Conservation (phyloP, 2,797 vertebrate genomes). For the Loris lydekkerianus region DNA sequence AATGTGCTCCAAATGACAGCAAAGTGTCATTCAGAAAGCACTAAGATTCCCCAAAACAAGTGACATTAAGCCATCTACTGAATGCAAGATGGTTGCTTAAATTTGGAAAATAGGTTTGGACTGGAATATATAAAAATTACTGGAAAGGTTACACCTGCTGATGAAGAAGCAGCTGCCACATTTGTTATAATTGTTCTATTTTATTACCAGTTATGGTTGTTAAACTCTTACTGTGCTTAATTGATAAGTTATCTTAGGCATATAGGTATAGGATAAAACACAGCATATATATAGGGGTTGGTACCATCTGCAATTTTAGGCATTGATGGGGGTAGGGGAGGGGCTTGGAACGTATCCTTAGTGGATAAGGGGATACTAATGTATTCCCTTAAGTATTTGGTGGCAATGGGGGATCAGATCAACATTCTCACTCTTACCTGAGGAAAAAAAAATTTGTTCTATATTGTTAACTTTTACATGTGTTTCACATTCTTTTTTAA, state of each 20-base stretch:
- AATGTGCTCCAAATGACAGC: neutral
- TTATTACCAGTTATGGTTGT: neutral
- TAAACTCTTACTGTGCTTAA: neutral
- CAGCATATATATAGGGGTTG: neutral
- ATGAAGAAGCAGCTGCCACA: neutral
- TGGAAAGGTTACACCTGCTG: neutral
- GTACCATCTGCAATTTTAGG: neutral
- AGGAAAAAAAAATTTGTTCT: neutral
- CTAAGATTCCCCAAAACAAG: neutral
- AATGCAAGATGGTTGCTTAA: neutral
- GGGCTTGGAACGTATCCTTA: neutral
- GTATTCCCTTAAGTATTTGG: neutral
- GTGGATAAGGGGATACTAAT: neutral
- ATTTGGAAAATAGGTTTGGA: neutral
- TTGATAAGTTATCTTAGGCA: neutral
- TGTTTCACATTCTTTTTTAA: neutral
- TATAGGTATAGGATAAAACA: neutral
- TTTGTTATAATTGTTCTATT: neutral
- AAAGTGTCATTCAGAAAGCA: neutral
- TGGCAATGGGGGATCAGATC: neutral
- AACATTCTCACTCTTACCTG: neutral
- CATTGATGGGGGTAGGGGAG: neutral
- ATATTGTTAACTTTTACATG: neutral
- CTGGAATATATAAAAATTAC: neutral
- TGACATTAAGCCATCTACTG: neutral